Percentiles rank a stretch among this genome's conserved stretches.
These are phyloP conservation scores for Thereva nobilitata DNA, from an alignment of 2,888 invertebrate species.

Conservation along the genomic window DNA sequence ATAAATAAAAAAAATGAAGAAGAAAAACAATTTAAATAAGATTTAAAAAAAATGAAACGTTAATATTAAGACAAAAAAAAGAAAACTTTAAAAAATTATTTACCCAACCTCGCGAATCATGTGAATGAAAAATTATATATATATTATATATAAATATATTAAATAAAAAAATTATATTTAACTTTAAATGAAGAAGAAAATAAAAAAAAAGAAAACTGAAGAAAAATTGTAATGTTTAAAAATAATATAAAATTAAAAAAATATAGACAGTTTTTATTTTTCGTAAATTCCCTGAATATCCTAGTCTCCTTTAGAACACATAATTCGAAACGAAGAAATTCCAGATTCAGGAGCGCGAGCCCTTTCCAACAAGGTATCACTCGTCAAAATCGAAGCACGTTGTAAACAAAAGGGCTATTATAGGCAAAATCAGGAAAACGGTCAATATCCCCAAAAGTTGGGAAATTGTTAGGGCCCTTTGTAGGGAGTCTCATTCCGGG, in stretches of 20 bases:
- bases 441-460: too few relatives aligned
- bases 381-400: too few relatives aligned
- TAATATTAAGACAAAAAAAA: constrained; percentile 2
- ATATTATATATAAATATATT: constrained; percentile 36
- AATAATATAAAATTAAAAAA: constrained; percentile 29
- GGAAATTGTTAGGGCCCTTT: too few relatives aligned
- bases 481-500: too few relatives aligned
- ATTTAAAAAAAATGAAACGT: neutral
- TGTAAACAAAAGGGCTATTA: too few relatives aligned
- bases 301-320: too few relatives aligned
- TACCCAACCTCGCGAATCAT: constrained; percentile 49
- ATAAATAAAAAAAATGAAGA: neutral
- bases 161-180: constrained; percentile 36
- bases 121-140: constrained; percentile 44
- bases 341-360: too few relatives aligned
- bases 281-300: too few relatives aligned
- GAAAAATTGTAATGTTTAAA: constrained; percentile 36
- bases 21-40: neutral
- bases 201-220: constrained; percentile 16
- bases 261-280: constrained; percentile 2
- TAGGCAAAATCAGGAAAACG: too few relatives aligned
- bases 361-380: too few relatives aligned
- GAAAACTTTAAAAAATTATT: constrained; percentile 29
- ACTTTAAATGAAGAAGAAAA: constrained; percentile 28
- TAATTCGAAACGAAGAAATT: too few relatives aligned